Percentiles rank a stretch among this genome's conserved stretches.
Evolutionary conservation across 2,113 vertebrate species (phyloP).

Genomic region (Pica pica): DNA sequence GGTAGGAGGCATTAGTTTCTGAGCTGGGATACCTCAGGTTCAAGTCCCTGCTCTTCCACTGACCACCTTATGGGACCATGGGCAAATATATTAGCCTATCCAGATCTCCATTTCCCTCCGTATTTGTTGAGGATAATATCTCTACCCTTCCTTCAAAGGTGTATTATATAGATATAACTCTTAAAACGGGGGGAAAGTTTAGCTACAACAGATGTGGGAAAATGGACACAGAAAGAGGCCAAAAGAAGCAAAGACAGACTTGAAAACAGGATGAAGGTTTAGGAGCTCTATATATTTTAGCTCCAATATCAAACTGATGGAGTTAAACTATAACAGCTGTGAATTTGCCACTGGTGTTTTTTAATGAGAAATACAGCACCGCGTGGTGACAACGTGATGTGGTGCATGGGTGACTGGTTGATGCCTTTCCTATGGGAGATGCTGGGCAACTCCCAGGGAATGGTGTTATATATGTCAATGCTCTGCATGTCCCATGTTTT

Average conservation of each 20-base stretch:
- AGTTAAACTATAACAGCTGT: not conserved
- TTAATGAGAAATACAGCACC: not conserved
- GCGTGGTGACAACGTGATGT: not conserved
- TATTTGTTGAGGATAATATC: not conserved
- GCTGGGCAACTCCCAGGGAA: not conserved
- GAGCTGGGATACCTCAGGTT: slow-evolving; percentile 51
- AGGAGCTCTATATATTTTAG: not conserved
- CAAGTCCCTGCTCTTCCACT: slow-evolving; percentile 25
- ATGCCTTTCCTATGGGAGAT: not conserved
- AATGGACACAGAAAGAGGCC: not conserved
- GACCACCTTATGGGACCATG: not conserved
- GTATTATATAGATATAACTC: not conserved
- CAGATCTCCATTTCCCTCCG: not conserved
- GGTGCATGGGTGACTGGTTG: not conserved
- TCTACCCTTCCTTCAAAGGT: not conserved
- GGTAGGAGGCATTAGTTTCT: slow-evolving; percentile 62
- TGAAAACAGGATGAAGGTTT: not conserved
- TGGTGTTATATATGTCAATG: not conserved
- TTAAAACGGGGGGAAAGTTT: not conserved
- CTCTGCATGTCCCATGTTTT: not conserved
- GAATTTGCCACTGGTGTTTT: slow-evolving; percentile 2
- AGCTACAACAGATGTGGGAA: not conserved
- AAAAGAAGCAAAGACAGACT: not conserved
- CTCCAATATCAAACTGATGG: not conserved
- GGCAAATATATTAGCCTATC: not conserved